phyloP scores from a whole-genome alignment of 2,888 invertebrate species.

The Plagodis dolabraria region DNA sequence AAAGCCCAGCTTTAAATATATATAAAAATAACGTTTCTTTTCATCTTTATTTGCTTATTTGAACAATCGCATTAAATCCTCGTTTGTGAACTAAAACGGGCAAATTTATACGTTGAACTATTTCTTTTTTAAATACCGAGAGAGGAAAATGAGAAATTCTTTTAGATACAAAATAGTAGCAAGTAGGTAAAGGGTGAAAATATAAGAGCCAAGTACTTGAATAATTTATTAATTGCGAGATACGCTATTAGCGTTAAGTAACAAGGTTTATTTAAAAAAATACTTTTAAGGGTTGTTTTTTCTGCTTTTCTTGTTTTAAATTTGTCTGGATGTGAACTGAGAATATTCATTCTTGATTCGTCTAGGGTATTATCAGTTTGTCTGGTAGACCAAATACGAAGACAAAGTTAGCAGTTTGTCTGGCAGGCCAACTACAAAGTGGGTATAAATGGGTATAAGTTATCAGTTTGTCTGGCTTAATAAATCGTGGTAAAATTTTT shows the following conservation, averaged over 20 bases:
- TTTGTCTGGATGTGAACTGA: too few species aligned
- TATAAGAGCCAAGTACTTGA: slow-evolving; percentile 21
- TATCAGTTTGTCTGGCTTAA: too few species aligned
- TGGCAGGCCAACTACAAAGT: too few species aligned
- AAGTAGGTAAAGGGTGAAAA: slow-evolving; percentile 10
- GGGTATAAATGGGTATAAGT: too few species aligned
- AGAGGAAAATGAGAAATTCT: slow-evolving; percentile 57
- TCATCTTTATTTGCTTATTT: slow-evolving; percentile 9
- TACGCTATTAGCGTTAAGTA: slow-evolving; percentile 3
- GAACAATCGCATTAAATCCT: slow-evolving; percentile 46
- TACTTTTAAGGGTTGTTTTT: too few species aligned
- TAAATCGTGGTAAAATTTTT: too few species aligned
- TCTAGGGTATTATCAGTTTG: too few species aligned
- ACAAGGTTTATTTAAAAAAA: background rate
- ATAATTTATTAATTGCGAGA: slow-evolving; percentile 25
- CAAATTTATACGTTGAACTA: slow-evolving; percentile 44
- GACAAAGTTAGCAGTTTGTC: too few species aligned
- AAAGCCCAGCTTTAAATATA: too few species aligned
- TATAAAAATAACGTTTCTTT: background rate
- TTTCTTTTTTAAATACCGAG: slow-evolving; percentile 17
- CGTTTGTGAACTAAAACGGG: slow-evolving; percentile 42
- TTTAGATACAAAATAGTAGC: slow-evolving; percentile 39
- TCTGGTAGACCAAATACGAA: too few species aligned
- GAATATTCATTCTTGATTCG: too few species aligned
- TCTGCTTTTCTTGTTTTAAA: too few species aligned